These are phyloP conservation scores for Gambusia affinis DNA, from an alignment of 2,113 vertebrate genomes.

Conservation along the genomic window DNA sequence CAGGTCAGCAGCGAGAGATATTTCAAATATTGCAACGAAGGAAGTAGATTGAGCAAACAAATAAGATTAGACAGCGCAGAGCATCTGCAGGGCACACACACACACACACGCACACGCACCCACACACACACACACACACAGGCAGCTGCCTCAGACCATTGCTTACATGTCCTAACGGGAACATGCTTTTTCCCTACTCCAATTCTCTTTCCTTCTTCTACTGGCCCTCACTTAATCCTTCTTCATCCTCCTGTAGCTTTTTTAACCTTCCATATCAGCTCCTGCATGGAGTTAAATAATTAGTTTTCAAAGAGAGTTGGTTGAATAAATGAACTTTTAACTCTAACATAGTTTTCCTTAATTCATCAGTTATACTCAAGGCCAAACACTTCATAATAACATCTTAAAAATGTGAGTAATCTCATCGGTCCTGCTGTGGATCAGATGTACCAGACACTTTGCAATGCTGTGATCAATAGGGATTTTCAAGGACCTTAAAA, in stretches of 20 bases:
- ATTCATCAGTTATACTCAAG: not conserved
- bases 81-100: constrained; percentile 68
- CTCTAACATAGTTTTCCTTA: not conserved
- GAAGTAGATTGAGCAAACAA: constrained; percentile 57
- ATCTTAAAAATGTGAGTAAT: constrained; percentile 29
- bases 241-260: constrained; percentile 11
- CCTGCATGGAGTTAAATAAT: not conserved
- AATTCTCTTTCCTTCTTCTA: constrained; percentile 19
- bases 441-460: not conserved
- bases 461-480: constrained; percentile 1
- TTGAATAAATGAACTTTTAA: not conserved
- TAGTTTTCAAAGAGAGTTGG: not conserved
- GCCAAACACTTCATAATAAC: not conserved
- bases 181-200: constrained; percentile 18
- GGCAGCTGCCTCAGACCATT: constrained; percentile 62
- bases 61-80: constrained; percentile 71
- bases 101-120: too few relatives aligned
- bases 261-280: constrained; percentile 20
- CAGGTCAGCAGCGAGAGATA: constrained; percentile 48
- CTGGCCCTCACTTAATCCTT: constrained; percentile 23
- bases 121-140: constrained; percentile 57
- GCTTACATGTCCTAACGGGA: constrained; percentile 57
- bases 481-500: constrained; percentile 5
- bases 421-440: constrained; percentile 26
- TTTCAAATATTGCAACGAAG: constrained; percentile 57